Conservation (phyloP, 2,113 vertebrate genomes). For the Gorilla gorilla region DNA sequence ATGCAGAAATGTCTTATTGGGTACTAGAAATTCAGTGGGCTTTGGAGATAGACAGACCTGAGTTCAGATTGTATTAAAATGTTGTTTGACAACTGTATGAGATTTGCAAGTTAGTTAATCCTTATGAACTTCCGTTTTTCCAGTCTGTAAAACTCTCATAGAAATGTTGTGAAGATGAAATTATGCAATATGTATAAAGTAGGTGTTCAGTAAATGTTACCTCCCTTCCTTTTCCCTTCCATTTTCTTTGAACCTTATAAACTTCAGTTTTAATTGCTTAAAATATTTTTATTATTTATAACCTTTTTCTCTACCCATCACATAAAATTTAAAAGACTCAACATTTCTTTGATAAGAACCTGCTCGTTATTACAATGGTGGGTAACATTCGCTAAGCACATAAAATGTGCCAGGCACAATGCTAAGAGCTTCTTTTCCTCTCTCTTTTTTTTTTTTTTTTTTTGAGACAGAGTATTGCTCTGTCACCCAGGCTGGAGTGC, state of each 20-base stretch:
- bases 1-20: not conserved
- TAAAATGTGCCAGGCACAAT: not conserved
- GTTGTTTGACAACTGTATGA: not conserved
- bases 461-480: too few relatives aligned
- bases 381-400: not conserved
- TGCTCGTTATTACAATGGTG: not conserved
- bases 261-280: constrained; percentile 27
- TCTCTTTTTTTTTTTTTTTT: too few relatives aligned
- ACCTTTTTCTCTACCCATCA: not conserved
- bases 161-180: not conserved
- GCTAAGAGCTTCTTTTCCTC: not conserved
- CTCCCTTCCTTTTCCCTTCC: not conserved
- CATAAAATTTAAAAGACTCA: constrained; percentile 4
- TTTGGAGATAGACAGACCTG: not conserved
- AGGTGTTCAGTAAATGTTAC: not conserved
- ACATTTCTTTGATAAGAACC: not conserved
- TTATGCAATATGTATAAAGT: not conserved
- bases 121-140: not conserved
- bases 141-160: not conserved
- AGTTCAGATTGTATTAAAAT: constrained; percentile 6
- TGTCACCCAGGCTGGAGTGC: too few relatives aligned
- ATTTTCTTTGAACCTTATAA: not conserved
- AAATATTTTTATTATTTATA: constrained; percentile 6
- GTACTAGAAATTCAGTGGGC: not conserved
- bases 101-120: not conserved